Base-by-base conservation (phyloP, 2,888 invertebrate species). In the Cryptus armator region DNA sequence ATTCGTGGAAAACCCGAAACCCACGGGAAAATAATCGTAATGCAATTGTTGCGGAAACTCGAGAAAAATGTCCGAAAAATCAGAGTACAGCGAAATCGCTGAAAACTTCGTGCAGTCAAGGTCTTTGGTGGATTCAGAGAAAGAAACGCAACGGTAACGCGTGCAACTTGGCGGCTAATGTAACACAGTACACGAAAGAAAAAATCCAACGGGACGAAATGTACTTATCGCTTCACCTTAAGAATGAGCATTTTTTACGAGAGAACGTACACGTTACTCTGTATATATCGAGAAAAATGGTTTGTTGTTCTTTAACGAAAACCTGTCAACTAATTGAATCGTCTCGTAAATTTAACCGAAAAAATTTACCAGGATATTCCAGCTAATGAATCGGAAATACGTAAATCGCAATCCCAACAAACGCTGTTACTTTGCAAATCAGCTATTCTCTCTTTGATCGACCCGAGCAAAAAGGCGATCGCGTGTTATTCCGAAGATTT, bases 401-500 rank as follows among this genome's bases (percentile, higher is more conserved):
- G 77, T 14, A 83, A 87, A 62, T 86, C 81, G 2, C 85, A 75
- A 32, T 80, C 82, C 29, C 62, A 87, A 7, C 84, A 87, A 32
- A 79, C 86, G 7, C 70, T 72, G 5, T 83, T 84, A 7, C 86
- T 90, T n/a, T 90, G 90, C 48, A 87, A 82, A 53, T 88, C 89
- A 24, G 90, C 90, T 16, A 88, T 90, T 48, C 56, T 89, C 14
- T 88, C 89, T 59, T 72, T 89, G 32, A 90, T 90, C 2, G 89
- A 90, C n/a, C 90, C 90, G 12, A 90, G 90, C 24, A 74, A 89
- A 68, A 89, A 87, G 19, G 89, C 86, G 56, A 81, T 83, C 56
- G 89, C 90, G 66, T 59, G 70, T 32, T 86, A 85, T n/a, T 87
- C 89, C 75, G 86, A 87, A 37, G 76, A 89, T 85, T 83, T 90